A percentile compares a stretch with the other conserved stretches of the same genome.
These are phyloP conservation scores for Lepeophtheirus nordmannii DNA, from an alignment of 2,888 invertebrate species.

Conservation along the genomic window DNA sequence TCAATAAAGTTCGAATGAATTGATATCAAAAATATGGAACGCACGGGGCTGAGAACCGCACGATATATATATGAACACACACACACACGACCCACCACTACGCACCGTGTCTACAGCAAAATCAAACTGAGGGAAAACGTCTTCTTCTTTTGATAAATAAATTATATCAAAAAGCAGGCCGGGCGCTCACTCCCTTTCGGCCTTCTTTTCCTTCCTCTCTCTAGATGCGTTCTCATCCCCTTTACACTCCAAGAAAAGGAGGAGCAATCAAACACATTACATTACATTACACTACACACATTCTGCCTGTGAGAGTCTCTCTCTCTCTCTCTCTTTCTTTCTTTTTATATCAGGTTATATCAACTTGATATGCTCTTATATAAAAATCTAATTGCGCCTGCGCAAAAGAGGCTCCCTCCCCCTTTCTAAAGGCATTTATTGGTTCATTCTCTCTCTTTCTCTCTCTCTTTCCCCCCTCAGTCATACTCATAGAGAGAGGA, in stretches of 20 bases:
- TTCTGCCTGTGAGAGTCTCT: background rate
- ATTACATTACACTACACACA: no score
- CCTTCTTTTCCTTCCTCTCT: background rate
- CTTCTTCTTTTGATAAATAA: background rate
- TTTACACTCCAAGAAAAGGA: background rate
- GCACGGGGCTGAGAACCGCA: background rate
- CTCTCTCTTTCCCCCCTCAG: background rate
- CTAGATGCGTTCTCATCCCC: background rate
- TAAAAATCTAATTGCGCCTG: background rate
- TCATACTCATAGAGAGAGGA: background rate
- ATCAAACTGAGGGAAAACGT: no score
- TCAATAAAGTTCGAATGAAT: background rate
- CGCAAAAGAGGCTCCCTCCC: no score
- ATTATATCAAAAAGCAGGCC: background rate
- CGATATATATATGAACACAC: no score
- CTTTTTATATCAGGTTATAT: background rate
- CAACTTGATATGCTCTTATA: conserved; percentile 4
- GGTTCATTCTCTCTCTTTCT: background rate
- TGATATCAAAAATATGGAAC: background rate
- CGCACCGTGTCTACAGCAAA: no score
- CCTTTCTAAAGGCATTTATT: no score
- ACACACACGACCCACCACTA: no score
- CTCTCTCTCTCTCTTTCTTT: background rate
- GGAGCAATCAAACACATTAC: background rate
- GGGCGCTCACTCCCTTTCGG: background rate